Evolutionary conservation across 2,113 vertebrate genomes (phyloP), one percentile per base, ranked within the genome.

Genomic region (Sinosuthora webbiana): DNA sequence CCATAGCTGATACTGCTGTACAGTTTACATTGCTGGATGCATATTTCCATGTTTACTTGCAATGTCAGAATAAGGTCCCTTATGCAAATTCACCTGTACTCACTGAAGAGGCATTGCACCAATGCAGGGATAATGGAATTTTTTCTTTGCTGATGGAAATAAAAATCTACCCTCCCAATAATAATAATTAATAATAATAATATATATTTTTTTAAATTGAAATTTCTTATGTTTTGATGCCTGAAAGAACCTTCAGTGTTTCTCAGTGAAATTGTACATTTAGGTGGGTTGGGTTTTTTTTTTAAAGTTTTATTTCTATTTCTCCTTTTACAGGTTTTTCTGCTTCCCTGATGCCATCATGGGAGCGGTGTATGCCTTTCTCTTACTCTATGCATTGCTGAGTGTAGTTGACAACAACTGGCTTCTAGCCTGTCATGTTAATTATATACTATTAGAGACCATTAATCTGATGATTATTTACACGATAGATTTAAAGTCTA

Each of bases 381-480:
- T 77, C 52, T 15, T 82, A 33, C 80, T 93, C 80, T 83, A 6
- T 30, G 70, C 62, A 13, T 92, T 25, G 8, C 95, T 62, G 89
- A 93, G 76, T 69, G 63, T 39, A 18, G 49, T 31, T 84, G 91
- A 97, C 87, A 93, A 53, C 67, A 60, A 96, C 86, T 69, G 84
- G n/a, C 96, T 94, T 83, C 80, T 83, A 94, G 83, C 77, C 95
- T 97, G 89, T 97, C 95, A 95, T 14, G 49, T 96, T 98, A 96
- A 98, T 98, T 94, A 85, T 85, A 91, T 95, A 78, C 81, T 96
- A 96, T 97, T 96, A 97, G 94, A 96, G 68, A 90, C 74, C 83
- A 63, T 95, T 97, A 97, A 97, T 97, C 93, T 95, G 90, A 95
- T 95, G 91, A 94, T 96, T 97, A 97, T 97, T 96, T 97, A 87